Evolutionary conservation across 2,888 invertebrate genomes (phyloP).

Genomic region (Silvanus unidentatus): DNA sequence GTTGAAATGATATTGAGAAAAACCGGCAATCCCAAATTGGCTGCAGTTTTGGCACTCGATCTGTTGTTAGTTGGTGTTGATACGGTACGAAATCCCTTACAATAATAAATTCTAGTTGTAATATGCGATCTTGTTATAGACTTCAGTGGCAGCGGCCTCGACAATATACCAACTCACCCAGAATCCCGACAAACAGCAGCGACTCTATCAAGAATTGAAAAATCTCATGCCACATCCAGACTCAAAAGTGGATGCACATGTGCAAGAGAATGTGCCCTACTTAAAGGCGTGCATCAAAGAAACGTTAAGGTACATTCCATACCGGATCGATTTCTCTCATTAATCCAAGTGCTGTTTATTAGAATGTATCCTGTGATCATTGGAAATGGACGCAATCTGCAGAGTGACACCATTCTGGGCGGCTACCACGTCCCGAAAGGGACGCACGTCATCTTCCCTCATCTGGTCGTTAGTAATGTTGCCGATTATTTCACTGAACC

Average conservation of each 20-base stretch:
- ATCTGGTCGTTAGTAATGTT: conserved; percentile 69
- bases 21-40: conserved; percentile 54
- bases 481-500: conserved; percentile 68
- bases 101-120: background rate
- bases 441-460: conserved; percentile 73
- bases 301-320: conserved; percentile 55
- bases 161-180: conserved; percentile 69
- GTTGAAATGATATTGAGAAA: conserved; percentile 53
- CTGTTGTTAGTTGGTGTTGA: conserved; percentile 75
- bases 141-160: conserved; percentile 69
- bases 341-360: conserved; percentile 1
- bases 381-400: conserved; percentile 71
- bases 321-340: conserved; percentile 1
- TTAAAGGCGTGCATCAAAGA: conserved; percentile 74
- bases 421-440: conserved; percentile 79
- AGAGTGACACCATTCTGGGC: conserved; percentile 66
- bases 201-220: conserved; percentile 58
- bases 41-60: conserved; percentile 70
- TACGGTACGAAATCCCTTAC: conserved; percentile 50
- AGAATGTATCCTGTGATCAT: conserved; percentile 79
- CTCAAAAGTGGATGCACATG: conserved; percentile 53
- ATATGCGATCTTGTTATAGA: conserved; percentile 42
- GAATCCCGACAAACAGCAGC: conserved; percentile 62
- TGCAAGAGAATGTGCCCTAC: conserved; percentile 62
- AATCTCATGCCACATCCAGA: conserved; percentile 51